Conservation (phyloP, 1,140 invertebrate species). For the Drosophila elegans region DNA sequence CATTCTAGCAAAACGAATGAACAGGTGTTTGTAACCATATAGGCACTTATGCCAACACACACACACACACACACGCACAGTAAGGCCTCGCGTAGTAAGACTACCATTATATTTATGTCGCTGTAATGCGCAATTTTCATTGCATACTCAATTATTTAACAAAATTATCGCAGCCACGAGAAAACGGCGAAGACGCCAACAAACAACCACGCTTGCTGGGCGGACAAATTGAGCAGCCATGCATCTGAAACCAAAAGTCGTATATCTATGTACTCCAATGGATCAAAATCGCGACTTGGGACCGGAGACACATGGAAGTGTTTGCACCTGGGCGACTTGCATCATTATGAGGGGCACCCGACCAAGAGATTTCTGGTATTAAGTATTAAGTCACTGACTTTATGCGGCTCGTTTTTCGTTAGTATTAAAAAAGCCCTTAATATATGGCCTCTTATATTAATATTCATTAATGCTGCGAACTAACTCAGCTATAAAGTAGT, state of each 20-base stretch:
- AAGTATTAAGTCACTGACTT: conserved; percentile 81
- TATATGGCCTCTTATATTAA: conserved; percentile 10
- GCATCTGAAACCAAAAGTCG: conserved; percentile 16
- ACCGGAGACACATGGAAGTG: conserved; percentile 58
- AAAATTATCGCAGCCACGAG: conserved; percentile 60
- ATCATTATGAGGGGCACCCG: conserved; percentile 61
- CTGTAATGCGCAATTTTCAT: conserved; percentile 57
- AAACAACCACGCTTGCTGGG: conserved; percentile 42
- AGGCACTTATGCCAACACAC: conserved; percentile 23
- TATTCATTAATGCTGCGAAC: neutral
- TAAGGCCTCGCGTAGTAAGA: conserved; percentile 5
- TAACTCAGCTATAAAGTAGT: neutral
- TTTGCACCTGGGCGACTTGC: conserved; percentile 56
- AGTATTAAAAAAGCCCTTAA: conserved; percentile 5
- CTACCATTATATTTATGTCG: conserved; percentile 25
- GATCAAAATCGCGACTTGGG: conserved; percentile 44
- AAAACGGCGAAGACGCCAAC: conserved; percentile 25
- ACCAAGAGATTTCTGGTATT: conserved; percentile 77
- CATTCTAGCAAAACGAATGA: conserved; percentile 65
- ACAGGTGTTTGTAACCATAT: conserved; percentile 37
- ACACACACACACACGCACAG: neutral
- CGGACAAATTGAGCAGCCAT: conserved; percentile 20
- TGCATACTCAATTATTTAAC: conserved; percentile 73
- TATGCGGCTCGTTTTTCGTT: conserved; percentile 34
- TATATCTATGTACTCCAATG: conserved; percentile 29